Base-by-base conservation (phyloP, 2,888 invertebrate genomes). In the Lacanobia wlatinum region DNA sequence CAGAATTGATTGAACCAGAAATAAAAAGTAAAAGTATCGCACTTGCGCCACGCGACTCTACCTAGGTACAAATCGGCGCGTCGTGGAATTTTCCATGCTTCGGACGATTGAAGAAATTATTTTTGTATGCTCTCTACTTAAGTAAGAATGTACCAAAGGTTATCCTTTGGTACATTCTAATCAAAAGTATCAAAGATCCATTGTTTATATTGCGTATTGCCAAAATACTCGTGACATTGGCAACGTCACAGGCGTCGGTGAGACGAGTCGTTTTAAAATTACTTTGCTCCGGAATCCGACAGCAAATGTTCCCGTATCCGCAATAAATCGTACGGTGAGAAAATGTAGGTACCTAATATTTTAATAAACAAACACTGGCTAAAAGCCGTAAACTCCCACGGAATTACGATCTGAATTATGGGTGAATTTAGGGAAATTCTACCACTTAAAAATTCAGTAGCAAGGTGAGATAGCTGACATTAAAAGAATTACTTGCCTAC, bases 181-280 rank as follows among this genome's bases (percentile, higher is more conserved):
- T 80, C 28, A 55, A 58, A 73, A 34, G 21, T 70, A 72, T 76
- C 46, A 46, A 63, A 73, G 70, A 40, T 52, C 7, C 52, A 52
- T 76, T 82, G 67, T 79, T 74, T 71, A 16, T 58, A 84, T 76
- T 71, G 75, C 86, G 83, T 83, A 83, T 87, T 86, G 82, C 80
- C 78, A 84, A 89, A 82, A 90, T 84, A 88, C 84, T 85, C 83
- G 80, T 88, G 90, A 89, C 88, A 88, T 88, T 87, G 87, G 73
- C 59, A 73, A 86, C 90, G 92, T 90, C 90, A 92, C 88, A 84
- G 90, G 92, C 91, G 92, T 83, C 92, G 84, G 23, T 60, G 83
- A 85, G 90, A 82, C 91, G 90, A 86, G 87, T 75, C 77, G 84
- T 86, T 90, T 90, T 91, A 92, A 91, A 92, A 89, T 91, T 89